Conservation (phyloP, 2,888 invertebrate genomes). For the Labia minor region DNA sequence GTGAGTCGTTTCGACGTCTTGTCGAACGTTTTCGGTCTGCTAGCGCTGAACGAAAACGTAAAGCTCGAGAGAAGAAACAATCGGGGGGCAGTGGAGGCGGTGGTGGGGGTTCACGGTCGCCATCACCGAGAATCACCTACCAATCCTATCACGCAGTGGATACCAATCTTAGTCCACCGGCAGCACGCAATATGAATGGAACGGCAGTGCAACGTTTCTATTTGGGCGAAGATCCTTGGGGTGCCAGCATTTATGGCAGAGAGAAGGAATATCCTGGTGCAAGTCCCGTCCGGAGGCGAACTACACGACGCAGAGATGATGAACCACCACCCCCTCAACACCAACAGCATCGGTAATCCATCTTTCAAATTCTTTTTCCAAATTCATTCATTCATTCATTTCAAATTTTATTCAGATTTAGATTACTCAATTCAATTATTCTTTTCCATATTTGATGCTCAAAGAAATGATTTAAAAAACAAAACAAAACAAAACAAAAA, state of each 20-base stretch:
- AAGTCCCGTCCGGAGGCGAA: slow-evolving; percentile 41
- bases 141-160: slow-evolving; percentile 40
- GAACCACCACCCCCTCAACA: slow-evolving; percentile 14
- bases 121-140: slow-evolving; percentile 43
- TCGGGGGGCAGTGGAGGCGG: slow-evolving; percentile 38
- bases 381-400: no score
- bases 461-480: no score
- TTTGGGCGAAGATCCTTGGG: slow-evolving; percentile 77
- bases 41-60: slow-evolving; percentile 54
- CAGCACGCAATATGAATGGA: slow-evolving; percentile 25
- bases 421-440: no score
- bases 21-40: slow-evolving; percentile 74
- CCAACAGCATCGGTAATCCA: not conserved
- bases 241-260: slow-evolving; percentile 68
- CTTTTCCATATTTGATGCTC: no score
- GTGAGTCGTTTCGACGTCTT: slow-evolving; percentile 69
- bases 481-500: no score
- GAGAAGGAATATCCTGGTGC: slow-evolving; percentile 71
- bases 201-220: slow-evolving; percentile 63
- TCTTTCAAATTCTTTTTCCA: not conserved
- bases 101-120: slow-evolving; percentile 44
- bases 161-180: not conserved
- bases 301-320: slow-evolving; percentile 31
- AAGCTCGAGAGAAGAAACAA: slow-evolving; percentile 33
- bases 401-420: no score